A percentile compares a stretch with the other conserved stretches of the same genome.
Conservation (phyloP, 2,113 vertebrate genomes). For the Rhinoderma darwinii region DNA sequence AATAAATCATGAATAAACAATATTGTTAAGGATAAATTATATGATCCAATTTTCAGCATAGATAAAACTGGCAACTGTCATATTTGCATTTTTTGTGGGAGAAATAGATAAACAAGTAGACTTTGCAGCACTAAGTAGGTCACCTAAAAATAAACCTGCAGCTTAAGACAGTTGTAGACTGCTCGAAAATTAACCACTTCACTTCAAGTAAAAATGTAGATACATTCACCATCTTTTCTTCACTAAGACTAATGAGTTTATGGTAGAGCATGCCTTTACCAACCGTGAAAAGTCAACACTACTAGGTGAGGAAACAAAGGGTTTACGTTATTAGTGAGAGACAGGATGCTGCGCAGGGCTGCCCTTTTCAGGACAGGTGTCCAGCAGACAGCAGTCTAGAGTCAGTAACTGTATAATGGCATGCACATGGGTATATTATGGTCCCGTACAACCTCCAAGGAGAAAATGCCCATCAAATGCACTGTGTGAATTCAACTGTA, state of each 20-base stretch:
- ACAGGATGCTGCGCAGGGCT: not conserved
- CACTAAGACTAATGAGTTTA: not conserved
- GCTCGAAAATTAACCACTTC: not conserved
- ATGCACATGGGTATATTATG: too few relatives aligned
- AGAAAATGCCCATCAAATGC: too few relatives aligned
- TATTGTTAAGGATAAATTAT: conserved; percentile 4
- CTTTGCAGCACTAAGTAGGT: conserved; percentile 33
- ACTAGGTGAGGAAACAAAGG: not conserved
- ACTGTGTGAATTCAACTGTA: too few relatives aligned
- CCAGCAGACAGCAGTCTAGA: not conserved
- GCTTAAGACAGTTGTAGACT: not conserved
- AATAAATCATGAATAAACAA: conserved; percentile 26
- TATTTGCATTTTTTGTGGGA: conserved; percentile 28
- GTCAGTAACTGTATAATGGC: not conserved
- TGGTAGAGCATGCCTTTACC: too few relatives aligned
- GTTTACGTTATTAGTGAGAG: too few relatives aligned
- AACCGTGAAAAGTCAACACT: not conserved
- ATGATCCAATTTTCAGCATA: conserved; percentile 8
- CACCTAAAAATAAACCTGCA: conserved; percentile 44
- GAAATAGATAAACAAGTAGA: conserved; percentile 43
- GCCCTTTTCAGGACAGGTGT: not conserved
- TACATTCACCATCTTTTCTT: not conserved
- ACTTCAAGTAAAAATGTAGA: not conserved
- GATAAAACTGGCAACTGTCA: conserved; percentile 40
- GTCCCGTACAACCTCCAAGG: too few relatives aligned